phyloP scores from a whole-genome alignment of 2,888 invertebrate species.

The Eupeodes luniger region DNA sequence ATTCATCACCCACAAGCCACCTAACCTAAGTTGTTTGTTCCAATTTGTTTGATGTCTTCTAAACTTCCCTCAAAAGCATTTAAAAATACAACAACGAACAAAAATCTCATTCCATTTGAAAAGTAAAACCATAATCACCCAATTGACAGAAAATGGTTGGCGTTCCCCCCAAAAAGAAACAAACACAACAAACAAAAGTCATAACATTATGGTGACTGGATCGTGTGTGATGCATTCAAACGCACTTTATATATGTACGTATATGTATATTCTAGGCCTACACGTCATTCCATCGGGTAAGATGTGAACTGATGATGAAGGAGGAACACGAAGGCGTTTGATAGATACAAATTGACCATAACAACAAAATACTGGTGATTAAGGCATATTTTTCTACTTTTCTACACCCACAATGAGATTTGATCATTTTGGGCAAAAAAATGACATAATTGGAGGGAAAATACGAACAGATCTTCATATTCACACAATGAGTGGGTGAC shows the following conservation, averaged over 20 bases:
- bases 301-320: constrained; percentile 43
- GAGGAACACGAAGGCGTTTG: constrained; percentile 62
- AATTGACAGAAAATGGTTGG: constrained; percentile 61
- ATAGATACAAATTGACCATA: constrained; percentile 68
- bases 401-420: constrained; percentile 53
- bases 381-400: constrained; percentile 44
- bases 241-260: constrained; percentile 8
- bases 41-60: constrained; percentile 37
- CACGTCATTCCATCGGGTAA: not conserved
- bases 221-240: constrained; percentile 36
- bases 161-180: constrained; percentile 31
- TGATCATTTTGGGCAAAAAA: constrained; percentile 45
- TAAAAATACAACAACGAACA: not conserved
- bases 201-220: constrained; percentile 50
- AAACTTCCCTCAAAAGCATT: constrained; percentile 18
- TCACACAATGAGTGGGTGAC: constrained; percentile 38
- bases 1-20: constrained; percentile 23
- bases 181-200: not conserved
- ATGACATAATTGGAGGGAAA: constrained; percentile 41
- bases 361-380: constrained; percentile 54
- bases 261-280: not conserved
- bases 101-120: constrained; percentile 2
- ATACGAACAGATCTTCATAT: not conserved
- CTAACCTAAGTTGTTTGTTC: constrained; percentile 1
- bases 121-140: constrained; percentile 54